These are phyloP conservation scores for Ectemnius lituratus DNA, from an alignment of 2,888 invertebrate species.

Conservation along the genomic window DNA sequence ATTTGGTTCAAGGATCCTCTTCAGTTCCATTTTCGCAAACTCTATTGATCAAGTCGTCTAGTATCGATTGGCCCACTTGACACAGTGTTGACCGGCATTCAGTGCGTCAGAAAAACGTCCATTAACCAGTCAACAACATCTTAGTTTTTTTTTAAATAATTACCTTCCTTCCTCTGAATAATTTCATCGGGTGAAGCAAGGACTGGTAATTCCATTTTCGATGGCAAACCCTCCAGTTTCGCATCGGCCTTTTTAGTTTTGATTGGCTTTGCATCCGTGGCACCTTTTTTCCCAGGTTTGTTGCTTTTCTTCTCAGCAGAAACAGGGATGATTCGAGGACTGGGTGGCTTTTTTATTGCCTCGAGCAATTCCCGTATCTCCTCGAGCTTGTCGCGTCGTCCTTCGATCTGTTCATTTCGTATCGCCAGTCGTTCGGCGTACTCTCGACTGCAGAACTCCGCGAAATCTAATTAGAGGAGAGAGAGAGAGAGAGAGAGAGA, in stretches of 20 bases:
- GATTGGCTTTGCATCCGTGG: too few species aligned
- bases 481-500: not conserved
- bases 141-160: too few species aligned
- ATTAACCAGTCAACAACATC: too few species aligned
- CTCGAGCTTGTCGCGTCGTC: slow-evolving; percentile 77
- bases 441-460: slow-evolving; percentile 78
- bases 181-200: slow-evolving; percentile 63
- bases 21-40: slow-evolving; percentile 62
- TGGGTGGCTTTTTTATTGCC: slow-evolving; percentile 77
- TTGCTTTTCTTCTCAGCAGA: slow-evolving; percentile 48
- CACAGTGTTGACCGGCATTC: too few species aligned
- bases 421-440: slow-evolving; percentile 74
- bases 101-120: too few species aligned
- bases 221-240: too few species aligned
- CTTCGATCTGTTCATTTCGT: slow-evolving; percentile 78
- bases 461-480: slow-evolving; percentile 77
- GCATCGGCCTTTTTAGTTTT: too few species aligned
- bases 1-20: slow-evolving; percentile 64
- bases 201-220: too few species aligned
- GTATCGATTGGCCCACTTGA: not conserved
- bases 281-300: too few species aligned
- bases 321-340: slow-evolving; percentile 48
- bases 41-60: slow-evolving; percentile 73
- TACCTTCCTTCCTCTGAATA: slow-evolving; percentile 66
- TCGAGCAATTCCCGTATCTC: slow-evolving; percentile 76